Conservation (phyloP, 92 coral and sea anemone genomes). For the Epizoanthus rinbou region DNA sequence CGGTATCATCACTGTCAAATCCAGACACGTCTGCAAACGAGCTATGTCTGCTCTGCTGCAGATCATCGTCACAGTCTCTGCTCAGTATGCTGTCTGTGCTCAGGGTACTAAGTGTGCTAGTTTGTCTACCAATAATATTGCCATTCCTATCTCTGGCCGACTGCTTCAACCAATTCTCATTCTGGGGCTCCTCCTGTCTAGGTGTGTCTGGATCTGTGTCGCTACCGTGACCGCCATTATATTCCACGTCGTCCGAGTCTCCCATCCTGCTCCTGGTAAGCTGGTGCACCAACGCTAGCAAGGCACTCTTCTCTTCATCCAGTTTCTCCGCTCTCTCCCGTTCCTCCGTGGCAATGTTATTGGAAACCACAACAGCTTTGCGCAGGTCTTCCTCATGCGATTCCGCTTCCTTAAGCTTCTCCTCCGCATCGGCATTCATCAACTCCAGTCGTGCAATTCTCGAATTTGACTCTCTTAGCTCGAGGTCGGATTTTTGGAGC, state of each 20-base stretch:
- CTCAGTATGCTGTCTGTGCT: slow-evolving; percentile 36
- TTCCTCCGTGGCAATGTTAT: slow-evolving; percentile 85
- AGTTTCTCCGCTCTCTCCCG: slow-evolving; percentile 61
- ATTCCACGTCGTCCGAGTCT: not conserved
- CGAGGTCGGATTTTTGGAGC: slow-evolving; percentile 81
- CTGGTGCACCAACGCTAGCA: slow-evolving; percentile 26
- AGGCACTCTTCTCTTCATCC: slow-evolving; percentile 53
- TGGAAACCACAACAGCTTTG: slow-evolving; percentile 77
- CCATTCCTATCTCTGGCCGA: slow-evolving; percentile 31
- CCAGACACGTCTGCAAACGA: slow-evolving; percentile 41
- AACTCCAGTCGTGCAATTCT: slow-evolving; percentile 77
- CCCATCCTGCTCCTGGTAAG: slow-evolving; percentile 31
- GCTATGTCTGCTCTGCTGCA: slow-evolving; percentile 39
- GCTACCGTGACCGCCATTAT: not conserved
- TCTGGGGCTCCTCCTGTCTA: not conserved
- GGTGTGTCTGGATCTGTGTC: slow-evolving; percentile 4
- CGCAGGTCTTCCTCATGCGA: slow-evolving; percentile 73
- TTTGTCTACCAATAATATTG: slow-evolving; percentile 30
- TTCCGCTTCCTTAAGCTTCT: slow-evolving; percentile 74
- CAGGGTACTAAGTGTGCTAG: not conserved
- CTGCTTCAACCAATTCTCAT: slow-evolving; percentile 10
- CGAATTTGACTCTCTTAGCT: slow-evolving; percentile 77
- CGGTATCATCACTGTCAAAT: slow-evolving; percentile 32
- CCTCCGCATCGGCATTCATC: slow-evolving; percentile 78
- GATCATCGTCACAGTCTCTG: slow-evolving; percentile 30